A percentile compares a stretch with the other conserved stretches of the same genome.
Conservation (phyloP, 37 sponge, comb jelly and placozoan species). For the Mnemiopsis leidyi region DNA sequence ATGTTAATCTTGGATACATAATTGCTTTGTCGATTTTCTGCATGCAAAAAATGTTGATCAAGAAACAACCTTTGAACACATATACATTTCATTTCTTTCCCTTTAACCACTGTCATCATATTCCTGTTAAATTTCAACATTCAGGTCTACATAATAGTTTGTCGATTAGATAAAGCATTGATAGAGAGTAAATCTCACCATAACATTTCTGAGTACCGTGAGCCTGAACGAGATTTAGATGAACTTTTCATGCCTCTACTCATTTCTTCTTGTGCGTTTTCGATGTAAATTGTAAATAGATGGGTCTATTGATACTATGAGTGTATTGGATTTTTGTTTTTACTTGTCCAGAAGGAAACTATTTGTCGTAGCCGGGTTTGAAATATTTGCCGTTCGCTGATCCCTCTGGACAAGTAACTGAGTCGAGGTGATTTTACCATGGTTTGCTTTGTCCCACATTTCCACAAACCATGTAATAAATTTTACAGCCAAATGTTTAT, state of each 20-base stretch:
- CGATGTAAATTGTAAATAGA: conserved; percentile 58
- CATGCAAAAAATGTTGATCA: no score
- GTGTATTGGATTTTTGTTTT: background rate
- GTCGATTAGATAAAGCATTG: background rate
- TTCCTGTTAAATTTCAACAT: no score
- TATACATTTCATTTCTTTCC: no score
- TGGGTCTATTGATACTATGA: conserved; percentile 30
- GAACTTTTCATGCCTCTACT: background rate
- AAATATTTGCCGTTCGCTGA: background rate
- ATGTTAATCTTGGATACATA: no score
- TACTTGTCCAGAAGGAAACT: background rate
- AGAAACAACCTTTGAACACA: no score
- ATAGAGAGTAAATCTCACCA: background rate
- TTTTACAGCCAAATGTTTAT: no score
- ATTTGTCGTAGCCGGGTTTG: background rate
- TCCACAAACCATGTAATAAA: no score
- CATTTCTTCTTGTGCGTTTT: conserved; percentile 1
- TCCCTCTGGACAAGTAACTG: background rate
- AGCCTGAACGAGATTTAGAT: background rate
- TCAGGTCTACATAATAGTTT: background rate
- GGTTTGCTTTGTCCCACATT: background rate
- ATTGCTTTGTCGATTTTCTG: no score
- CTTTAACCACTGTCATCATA: no score
- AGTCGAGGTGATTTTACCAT: background rate
- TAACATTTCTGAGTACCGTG: no score